A percentile compares a stretch with the other conserved stretches of the same genome.
Evolutionary conservation across 1,140 invertebrate species (phyloP).

Genomic region (Drosophila quadrilineata): DNA sequence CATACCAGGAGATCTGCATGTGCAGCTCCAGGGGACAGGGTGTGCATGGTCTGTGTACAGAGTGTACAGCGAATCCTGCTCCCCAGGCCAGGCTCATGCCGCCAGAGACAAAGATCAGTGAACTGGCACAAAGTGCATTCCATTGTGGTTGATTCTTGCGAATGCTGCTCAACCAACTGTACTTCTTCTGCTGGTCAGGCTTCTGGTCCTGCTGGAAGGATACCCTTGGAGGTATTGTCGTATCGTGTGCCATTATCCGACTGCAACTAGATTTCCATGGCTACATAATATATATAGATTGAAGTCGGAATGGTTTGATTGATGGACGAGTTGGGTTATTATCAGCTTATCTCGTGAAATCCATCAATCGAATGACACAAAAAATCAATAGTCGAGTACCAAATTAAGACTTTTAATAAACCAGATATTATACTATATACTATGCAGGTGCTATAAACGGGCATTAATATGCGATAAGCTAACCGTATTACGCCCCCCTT

Average conservation of each 20-base stretch:
- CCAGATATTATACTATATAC: slow-evolving; percentile 27
- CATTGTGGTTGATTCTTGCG: slow-evolving; percentile 63
- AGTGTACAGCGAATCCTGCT: slow-evolving; percentile 51
- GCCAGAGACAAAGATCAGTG: slow-evolving; percentile 63
- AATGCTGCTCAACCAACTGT: slow-evolving; percentile 33
- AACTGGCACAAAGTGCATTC: slow-evolving; percentile 53
- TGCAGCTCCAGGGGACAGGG: slow-evolving; percentile 23
- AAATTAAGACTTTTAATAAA: slow-evolving; percentile 44
- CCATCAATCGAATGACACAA: slow-evolving; percentile 20
- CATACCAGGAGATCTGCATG: slow-evolving; percentile 62
- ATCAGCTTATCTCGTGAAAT: slow-evolving; percentile 37
- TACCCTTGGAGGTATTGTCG: slow-evolving; percentile 26
- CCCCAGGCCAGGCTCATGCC: slow-evolving; percentile 75
- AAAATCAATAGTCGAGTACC: slow-evolving; percentile 35
- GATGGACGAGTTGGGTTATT: slow-evolving; percentile 10
- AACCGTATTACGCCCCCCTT: slow-evolving; percentile 13
- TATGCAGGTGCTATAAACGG: slow-evolving; percentile 23
- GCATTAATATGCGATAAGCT: slow-evolving; percentile 36
- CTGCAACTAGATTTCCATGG: slow-evolving; percentile 12
- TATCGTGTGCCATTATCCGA: slow-evolving; percentile 51
- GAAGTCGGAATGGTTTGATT: slow-evolving; percentile 24
- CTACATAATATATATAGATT: slow-evolving; percentile 19
- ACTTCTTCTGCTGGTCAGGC: neutral
- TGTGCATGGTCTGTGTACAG: slow-evolving; percentile 32
- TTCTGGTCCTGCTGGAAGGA: slow-evolving; percentile 17